Base-by-base conservation (phyloP, 1,140 invertebrate genomes). In the Oryctes rhinoceros region DNA sequence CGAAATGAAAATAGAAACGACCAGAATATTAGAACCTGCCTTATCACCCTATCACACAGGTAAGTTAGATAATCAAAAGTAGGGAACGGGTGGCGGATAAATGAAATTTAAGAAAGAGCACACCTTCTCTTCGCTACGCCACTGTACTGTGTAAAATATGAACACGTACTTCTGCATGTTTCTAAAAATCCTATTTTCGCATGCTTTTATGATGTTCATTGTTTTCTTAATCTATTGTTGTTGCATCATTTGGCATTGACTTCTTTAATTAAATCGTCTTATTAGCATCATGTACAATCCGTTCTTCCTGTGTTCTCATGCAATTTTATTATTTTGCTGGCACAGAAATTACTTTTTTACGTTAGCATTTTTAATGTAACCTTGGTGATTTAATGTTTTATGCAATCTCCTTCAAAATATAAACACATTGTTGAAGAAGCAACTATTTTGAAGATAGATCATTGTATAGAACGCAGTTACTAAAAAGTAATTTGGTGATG, bases 41-140 rank as follows among this genome's bases (percentile, higher is more conserved):
- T 89, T 92, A 86, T 91, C 91, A 83, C 92, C 92, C 82, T 93
- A 93, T 86, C 92, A 93, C 86, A 91, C 92, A 89, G 91, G 91
- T 90, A 88, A 89, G 88, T 30, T 10, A 18, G 24, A 18, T 44
- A 7, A 20, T 15, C 65, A 30, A 30, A 71, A 30, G 11, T 13
- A 76, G 1, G 37, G 37, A 76, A 44, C 13, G 1, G 79, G 79
- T 80, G 78, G 1, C 47, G 78, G 78, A 44, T 18, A 59, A 30
- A n/a, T 15, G 15, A n/a, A 6, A 6, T 24, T 4, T 44, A 39
- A 39, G n/a, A 76, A 49, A 76, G 0, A 24, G 13, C 65, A 9
- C 65, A 59, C 53, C 13, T 37, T 71, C 24, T 74, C 67, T 24
- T 37, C 67, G 30, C 44, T 44, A 83, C 84, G 83, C 84, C 83